These are phyloP conservation scores for Ypsolopha sequella DNA, from an alignment of 2,888 invertebrate genomes.

Conservation along the genomic window DNA sequence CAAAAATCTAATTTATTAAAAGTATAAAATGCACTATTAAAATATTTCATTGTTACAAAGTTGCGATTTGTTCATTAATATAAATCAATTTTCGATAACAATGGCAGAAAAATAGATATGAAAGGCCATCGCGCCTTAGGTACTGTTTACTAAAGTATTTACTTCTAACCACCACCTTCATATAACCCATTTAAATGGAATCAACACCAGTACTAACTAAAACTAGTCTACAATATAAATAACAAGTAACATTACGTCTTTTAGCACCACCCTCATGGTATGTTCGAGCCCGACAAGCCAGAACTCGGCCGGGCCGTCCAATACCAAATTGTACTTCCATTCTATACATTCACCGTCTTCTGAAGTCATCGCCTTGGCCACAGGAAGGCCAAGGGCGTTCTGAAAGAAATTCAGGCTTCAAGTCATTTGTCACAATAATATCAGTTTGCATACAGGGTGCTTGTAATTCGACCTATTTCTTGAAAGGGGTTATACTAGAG, in stretches of 20 bases:
- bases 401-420: constrained; percentile 2
- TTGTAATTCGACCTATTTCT: too few relatives aligned
- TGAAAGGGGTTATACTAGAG: too few relatives aligned
- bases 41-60: too few relatives aligned
- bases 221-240: not conserved
- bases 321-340: constrained; percentile 74
- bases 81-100: too few relatives aligned
- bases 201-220: constrained; percentile 8
- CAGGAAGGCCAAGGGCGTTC: constrained; percentile 13
- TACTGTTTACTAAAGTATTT: too few relatives aligned
- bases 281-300: constrained; percentile 83
- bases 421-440: too few relatives aligned
- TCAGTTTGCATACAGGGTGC: too few relatives aligned
- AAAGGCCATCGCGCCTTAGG: too few relatives aligned
- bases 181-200: not conserved
- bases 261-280: constrained; percentile 71
- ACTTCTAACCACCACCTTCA: not conserved
- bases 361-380: constrained; percentile 81
- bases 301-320: constrained; percentile 86
- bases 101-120: too few relatives aligned
- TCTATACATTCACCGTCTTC: constrained; percentile 87
- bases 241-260: constrained; percentile 47
- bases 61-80: too few relatives aligned
- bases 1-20: too few relatives aligned
- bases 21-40: too few relatives aligned